phyloP scores from a whole-genome alignment of 2,797 vertebrate species.

The Paguma larvata region DNA sequence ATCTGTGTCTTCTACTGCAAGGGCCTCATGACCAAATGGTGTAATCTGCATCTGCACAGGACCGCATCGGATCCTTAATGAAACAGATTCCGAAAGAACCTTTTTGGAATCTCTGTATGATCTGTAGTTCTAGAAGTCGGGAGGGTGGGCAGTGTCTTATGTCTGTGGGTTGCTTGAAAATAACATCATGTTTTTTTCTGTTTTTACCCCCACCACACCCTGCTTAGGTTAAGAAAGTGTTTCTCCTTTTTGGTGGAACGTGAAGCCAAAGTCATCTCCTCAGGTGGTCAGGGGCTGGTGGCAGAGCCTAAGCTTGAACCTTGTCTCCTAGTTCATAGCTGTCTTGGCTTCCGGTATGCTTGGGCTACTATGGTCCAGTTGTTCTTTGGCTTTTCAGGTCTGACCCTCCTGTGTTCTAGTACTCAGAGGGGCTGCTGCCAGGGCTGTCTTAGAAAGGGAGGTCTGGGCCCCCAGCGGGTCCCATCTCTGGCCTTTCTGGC shows the following conservation, averaged over 20 bases:
- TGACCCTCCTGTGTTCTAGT: not conserved
- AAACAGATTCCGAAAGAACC: not conserved
- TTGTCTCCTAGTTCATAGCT: not conserved
- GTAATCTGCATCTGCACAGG: not conserved
- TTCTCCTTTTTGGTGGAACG: not conserved
- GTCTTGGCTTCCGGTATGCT: not conserved
- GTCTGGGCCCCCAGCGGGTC: too few species aligned
- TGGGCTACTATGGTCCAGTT: too few species aligned
- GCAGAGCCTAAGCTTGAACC: not conserved
- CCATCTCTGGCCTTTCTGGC: not conserved
- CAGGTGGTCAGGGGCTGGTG: not conserved
- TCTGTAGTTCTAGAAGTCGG: not conserved
- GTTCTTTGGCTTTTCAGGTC: not conserved
- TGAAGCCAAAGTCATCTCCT: not conserved
- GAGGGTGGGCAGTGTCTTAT: too few species aligned
- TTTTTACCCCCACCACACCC: not conserved
- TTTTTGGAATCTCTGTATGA: not conserved
- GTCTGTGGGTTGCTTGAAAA: not conserved
- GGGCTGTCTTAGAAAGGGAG: not conserved
- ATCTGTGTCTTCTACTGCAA: not conserved
- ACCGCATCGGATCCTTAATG: not conserved
- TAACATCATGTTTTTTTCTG: not conserved
- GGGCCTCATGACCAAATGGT: not conserved
- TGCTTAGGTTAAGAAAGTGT: not conserved
- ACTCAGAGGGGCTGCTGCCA: not conserved